Conservation (phyloP, 2,888 invertebrate species). For the Barypeithes pellucidus region DNA sequence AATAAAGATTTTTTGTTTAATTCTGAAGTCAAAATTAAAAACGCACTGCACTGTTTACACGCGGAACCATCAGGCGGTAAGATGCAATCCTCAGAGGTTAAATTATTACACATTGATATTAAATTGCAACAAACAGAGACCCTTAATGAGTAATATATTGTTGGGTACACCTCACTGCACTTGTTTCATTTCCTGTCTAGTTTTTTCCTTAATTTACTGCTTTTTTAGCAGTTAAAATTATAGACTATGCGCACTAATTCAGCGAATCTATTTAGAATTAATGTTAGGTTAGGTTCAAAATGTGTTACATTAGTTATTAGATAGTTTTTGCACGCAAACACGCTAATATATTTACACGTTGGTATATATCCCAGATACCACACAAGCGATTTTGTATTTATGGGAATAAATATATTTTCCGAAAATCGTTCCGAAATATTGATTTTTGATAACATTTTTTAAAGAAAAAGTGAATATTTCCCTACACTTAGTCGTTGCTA, state of each 20-base stretch:
- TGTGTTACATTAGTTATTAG: neutral
- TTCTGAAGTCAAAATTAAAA: too few species aligned
- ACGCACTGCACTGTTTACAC: slow-evolving; percentile 4
- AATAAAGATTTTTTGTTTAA: too few species aligned
- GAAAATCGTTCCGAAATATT: too few species aligned
- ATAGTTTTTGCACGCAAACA: too few species aligned
- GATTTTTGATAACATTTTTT: too few species aligned
- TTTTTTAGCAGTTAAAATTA: slow-evolving; percentile 17
- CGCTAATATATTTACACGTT: too few species aligned
- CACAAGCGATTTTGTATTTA: too few species aligned
- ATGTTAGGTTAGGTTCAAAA: neutral
- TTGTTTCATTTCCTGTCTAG: slow-evolving; percentile 24
- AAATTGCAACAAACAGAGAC: slow-evolving; percentile 14
- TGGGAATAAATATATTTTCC: too few species aligned
- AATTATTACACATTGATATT: slow-evolving; percentile 10
- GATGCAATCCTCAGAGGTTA: slow-evolving; percentile 2
- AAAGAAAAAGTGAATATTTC: too few species aligned
- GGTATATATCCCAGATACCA: too few species aligned
- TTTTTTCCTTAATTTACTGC: slow-evolving; percentile 29
- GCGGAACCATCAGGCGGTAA: slow-evolving; percentile 6
- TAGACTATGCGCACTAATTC: neutral
- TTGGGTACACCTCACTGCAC: slow-evolving; percentile 21
- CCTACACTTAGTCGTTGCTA: too few species aligned
- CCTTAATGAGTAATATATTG: slow-evolving; percentile 35
- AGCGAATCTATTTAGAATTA: neutral